phyloP scores from a whole-genome alignment of 1,140 invertebrate genomes.

The Gryllus bimaculatus region DNA sequence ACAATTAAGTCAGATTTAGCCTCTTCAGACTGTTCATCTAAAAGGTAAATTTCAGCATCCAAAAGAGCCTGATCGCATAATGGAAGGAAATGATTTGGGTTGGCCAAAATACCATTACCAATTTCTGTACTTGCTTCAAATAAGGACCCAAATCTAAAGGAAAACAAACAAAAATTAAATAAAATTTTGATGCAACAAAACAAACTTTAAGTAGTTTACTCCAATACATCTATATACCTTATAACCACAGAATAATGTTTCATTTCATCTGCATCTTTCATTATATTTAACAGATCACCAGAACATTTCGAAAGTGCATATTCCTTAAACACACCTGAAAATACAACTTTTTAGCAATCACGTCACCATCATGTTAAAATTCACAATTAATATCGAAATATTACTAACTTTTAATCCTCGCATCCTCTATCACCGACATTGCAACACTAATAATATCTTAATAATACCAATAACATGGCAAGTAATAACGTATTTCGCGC shows the following conservation, averaged over 20 bases:
- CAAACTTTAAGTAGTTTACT: no score
- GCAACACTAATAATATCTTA: not conserved
- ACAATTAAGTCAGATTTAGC: constrained; percentile 21
- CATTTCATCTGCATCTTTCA: constrained; percentile 17
- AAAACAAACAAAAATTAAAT: not conserved
- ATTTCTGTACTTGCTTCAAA: constrained; percentile 36
- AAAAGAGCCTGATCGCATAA: constrained; percentile 34
- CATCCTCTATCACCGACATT: not conserved
- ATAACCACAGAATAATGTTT: constrained; percentile 19
- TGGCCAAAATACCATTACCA: constrained; percentile 34
- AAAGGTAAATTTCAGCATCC: constrained; percentile 27
- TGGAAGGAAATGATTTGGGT: constrained; percentile 32
- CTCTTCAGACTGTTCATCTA: constrained; percentile 14
- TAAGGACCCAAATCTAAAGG: constrained; percentile 35
- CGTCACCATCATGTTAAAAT: not conserved
- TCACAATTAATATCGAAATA: not conserved
- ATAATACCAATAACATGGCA: not conserved
- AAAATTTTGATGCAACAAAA: not conserved
- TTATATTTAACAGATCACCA: constrained; percentile 14
- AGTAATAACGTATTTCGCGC: not conserved
- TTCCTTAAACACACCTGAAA: constrained; percentile 19
- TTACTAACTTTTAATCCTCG: not conserved
- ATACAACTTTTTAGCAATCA: not conserved
- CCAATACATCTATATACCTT: constrained; percentile 10
- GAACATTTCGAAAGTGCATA: constrained; percentile 14